Evolutionary conservation across 2,888 invertebrate genomes (phyloP).

Genomic region (Zygogramma bicolorata): DNA sequence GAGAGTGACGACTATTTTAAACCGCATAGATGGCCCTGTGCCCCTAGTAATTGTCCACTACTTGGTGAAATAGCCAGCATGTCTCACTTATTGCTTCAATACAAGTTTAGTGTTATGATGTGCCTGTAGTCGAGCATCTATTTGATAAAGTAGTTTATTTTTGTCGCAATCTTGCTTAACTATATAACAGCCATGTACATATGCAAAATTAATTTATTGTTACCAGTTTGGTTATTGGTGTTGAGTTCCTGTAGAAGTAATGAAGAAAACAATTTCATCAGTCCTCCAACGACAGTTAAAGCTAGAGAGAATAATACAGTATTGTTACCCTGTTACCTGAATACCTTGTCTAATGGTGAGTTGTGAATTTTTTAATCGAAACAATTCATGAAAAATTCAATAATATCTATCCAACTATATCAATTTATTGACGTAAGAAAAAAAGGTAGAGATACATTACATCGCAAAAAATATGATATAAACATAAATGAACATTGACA

Average conservation of each 20-base stretch:
- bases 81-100: background rate
- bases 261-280: constrained; percentile 69
- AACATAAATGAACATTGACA: too few species aligned
- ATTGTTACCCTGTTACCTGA: constrained; percentile 81
- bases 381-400: background rate
- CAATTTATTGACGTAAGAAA: background rate
- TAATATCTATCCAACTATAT: too few species aligned
- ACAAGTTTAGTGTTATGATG: background rate
- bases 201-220: constrained; percentile 12
- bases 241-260: constrained; percentile 30
- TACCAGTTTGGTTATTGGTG: constrained; percentile 19
- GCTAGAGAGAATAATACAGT: constrained; percentile 83
- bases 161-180: background rate
- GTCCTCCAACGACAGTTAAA: constrained; percentile 81
- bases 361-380: constrained; percentile 5
- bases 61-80: constrained; percentile 30
- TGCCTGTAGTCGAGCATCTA: background rate
- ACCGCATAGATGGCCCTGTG: constrained; percentile 34
- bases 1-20: constrained; percentile 34
- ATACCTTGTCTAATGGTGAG: constrained; percentile 72
- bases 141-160: constrained; percentile 1
- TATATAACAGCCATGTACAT: background rate
- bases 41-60: constrained; percentile 51
- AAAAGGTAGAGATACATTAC: too few species aligned
- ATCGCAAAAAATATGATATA: too few species aligned